These are phyloP conservation scores for Tamias sibiricus DNA, from an alignment of 2,113 vertebrate genomes.

Conservation along the genomic window DNA sequence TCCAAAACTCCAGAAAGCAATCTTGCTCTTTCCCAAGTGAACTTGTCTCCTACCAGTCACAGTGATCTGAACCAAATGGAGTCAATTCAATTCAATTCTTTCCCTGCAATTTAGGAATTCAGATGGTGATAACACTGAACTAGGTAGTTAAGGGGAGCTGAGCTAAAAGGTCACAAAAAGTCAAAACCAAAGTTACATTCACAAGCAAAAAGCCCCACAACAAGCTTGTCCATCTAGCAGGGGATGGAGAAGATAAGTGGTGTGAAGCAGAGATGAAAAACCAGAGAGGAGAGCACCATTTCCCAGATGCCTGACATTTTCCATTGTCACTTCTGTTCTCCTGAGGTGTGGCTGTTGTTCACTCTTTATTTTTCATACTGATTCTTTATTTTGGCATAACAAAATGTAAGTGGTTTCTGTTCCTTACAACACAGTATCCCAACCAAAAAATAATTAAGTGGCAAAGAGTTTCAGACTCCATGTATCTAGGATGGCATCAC, in stretches of 20 bases:
- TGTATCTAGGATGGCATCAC: background rate
- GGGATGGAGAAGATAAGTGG: background rate
- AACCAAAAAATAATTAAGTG: slow-evolving; percentile 3
- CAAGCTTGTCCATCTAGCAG: background rate
- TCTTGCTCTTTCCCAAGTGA: background rate
- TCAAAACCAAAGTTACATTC: background rate
- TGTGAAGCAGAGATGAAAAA: background rate
- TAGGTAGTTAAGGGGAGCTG: too few species aligned
- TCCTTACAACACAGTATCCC: background rate
- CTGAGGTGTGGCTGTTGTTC: background rate
- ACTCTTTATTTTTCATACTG: background rate
- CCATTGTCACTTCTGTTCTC: background rate
- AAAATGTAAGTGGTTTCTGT: background rate
- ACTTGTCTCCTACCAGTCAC: background rate
- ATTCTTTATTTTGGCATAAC: background rate
- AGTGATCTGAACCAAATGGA: background rate
- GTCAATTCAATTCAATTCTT: background rate
- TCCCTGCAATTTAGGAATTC: background rate
- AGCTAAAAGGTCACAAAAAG: background rate
- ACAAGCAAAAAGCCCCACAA: background rate
- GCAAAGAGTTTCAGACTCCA: background rate
- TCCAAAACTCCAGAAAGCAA: background rate
- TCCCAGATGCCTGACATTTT: background rate
- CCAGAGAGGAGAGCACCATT: background rate
- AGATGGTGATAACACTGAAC: background rate